These are phyloP conservation scores for Ommatoiulus sabulosus DNA, from an alignment of 2,888 invertebrate species.

Conservation along the genomic window DNA sequence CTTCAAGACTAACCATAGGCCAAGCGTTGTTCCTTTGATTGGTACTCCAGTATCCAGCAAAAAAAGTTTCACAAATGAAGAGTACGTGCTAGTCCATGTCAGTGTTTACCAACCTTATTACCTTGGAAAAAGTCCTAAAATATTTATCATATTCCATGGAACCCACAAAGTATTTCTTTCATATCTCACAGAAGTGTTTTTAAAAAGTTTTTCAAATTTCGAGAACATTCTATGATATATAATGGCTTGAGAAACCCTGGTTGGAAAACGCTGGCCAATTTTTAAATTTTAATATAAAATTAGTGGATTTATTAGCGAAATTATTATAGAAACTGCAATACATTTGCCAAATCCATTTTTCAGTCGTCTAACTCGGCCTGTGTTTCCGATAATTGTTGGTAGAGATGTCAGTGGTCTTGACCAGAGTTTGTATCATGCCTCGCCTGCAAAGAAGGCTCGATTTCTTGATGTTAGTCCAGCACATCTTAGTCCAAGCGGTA, in stretches of 20 bases:
- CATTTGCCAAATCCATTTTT: not conserved
- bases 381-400: not conserved
- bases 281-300: too few relatives aligned
- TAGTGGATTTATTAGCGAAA: too few relatives aligned
- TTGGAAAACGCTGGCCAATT: too few relatives aligned
- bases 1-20: not conserved
- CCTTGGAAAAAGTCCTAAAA: not conserved
- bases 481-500: conserved; percentile 37
- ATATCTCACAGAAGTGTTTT: too few relatives aligned
- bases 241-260: too few relatives aligned
- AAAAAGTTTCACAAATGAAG: conserved; percentile 18
- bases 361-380: not conserved
- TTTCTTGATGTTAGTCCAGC: conserved; percentile 54
- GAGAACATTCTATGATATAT: too few relatives aligned
- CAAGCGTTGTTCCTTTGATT: not conserved
- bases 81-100: not conserved
- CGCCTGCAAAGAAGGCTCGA: conserved; percentile 47
- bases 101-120: not conserved
- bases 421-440: conserved; percentile 4
- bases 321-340: too few relatives aligned
- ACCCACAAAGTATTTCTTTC: too few relatives aligned
- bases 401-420: not conserved
- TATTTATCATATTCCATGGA: not conserved
- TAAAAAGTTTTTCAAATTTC: too few relatives aligned
- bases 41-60: conserved; percentile 33